Conservation (phyloP, 2,888 invertebrate genomes). For the Ichneumoninae sp. region DNA sequence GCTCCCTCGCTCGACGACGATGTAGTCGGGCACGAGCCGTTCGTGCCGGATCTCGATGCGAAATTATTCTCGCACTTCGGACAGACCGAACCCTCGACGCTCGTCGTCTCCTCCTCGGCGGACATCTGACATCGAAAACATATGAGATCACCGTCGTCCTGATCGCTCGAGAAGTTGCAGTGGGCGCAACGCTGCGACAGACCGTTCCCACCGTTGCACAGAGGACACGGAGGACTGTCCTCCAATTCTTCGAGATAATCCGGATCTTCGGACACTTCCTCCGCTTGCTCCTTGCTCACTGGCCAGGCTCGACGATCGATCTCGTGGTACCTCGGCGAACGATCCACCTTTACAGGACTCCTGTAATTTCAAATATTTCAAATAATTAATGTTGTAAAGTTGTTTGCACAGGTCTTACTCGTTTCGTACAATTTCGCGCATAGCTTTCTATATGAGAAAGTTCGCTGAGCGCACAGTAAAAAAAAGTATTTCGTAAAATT, state of each 20-base stretch:
- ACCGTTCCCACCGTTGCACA: conserved; percentile 69
- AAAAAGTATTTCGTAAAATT: too few relatives aligned
- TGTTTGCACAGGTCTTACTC: too few relatives aligned
- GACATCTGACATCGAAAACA: conserved; percentile 82
- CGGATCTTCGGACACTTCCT: conserved; percentile 22
- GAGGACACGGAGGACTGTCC: conserved; percentile 71
- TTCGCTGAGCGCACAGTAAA: too few relatives aligned
- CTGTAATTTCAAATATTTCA: background rate
- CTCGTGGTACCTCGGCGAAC: conserved; percentile 43
- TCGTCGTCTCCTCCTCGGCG: conserved; percentile 67
- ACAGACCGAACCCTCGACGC: conserved; percentile 70
- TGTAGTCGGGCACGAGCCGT: conserved; percentile 62
- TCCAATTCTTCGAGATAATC: conserved; percentile 67
- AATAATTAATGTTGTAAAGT: background rate
- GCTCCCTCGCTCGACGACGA: conserved; percentile 76
- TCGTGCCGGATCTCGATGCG: conserved; percentile 63
- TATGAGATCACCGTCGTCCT: conserved; percentile 80
- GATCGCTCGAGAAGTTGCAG: conserved; percentile 77
- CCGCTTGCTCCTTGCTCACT: conserved; percentile 15
- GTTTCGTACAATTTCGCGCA: too few relatives aligned
- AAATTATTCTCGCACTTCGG: conserved; percentile 75
- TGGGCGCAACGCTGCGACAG: conserved; percentile 70
- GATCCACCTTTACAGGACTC: conserved; percentile 2
- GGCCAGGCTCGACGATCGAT: conserved; percentile 25
- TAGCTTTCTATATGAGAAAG: too few relatives aligned